A percentile compares a stretch with the other conserved stretches of the same genome.
phyloP scores from a whole-genome alignment of 2,113 vertebrate genomes.

The Eira barbara region DNA sequence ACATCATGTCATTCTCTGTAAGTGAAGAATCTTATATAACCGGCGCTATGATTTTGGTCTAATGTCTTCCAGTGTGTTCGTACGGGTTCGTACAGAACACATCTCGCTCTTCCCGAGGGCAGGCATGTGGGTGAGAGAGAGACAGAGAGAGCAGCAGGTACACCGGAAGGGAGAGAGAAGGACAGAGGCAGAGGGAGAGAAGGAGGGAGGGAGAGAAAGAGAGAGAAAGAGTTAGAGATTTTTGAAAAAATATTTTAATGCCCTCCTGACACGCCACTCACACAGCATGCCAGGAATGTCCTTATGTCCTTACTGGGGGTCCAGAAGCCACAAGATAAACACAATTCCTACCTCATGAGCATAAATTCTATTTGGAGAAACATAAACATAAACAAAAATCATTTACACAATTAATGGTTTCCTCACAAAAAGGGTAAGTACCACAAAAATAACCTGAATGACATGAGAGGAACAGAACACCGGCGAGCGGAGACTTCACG shows the following conservation, averaged over 20 bases:
- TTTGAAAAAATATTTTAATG: neutral
- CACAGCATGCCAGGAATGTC: rapidly evolving
- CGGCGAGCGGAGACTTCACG: too few relatives aligned
- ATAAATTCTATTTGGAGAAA: neutral
- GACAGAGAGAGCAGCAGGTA: neutral
- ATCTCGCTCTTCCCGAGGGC: neutral
- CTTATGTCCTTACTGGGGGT: neutral
- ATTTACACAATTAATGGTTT: neutral
- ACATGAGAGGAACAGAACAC: rapidly evolving
- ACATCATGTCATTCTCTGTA: neutral
- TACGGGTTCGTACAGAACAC: too few relatives aligned
- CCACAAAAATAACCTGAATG: neutral
- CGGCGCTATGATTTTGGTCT: neutral
- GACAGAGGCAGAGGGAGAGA: neutral
- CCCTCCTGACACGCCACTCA: neutral
- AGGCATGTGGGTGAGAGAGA: neutral
- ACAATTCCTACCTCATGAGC: neutral
- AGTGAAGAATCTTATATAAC: neutral
- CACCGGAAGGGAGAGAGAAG: neutral
- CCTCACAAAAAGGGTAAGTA: too few relatives aligned
- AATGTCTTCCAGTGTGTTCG: neutral
- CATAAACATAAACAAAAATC: neutral
- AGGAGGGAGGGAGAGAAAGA: neutral
- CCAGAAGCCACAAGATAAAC: neutral
- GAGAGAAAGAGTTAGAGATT: too few relatives aligned